Percentiles rank a stretch among this genome's conserved stretches.
Conservation (phyloP, 2,113 vertebrate species). For the Zosterops lateralis region DNA sequence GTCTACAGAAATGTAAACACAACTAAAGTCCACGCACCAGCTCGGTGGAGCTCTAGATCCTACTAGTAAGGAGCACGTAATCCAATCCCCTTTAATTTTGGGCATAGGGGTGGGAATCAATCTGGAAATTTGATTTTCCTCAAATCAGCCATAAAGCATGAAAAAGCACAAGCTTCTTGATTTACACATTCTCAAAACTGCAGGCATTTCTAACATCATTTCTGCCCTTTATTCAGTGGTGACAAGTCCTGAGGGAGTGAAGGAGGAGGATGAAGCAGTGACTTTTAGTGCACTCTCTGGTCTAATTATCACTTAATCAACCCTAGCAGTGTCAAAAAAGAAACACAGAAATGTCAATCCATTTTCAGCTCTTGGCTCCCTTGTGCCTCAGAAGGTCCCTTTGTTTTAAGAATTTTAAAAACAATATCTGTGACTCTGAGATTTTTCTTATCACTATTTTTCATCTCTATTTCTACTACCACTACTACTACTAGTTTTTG, state of each 20-base stretch:
- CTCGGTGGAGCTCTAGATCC: not conserved
- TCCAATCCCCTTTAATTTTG: not conserved
- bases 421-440: not conserved
- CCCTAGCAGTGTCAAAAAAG: slow-evolving; percentile 26
- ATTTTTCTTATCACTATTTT: not conserved
- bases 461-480: not conserved
- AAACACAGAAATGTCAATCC: slow-evolving; percentile 21
- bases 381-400: not conserved
- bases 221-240: slow-evolving; percentile 6
- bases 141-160: not conserved
- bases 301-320: slow-evolving; percentile 54
- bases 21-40: not conserved
- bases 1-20: not conserved
- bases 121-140: slow-evolving; percentile 13
- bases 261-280: not conserved
- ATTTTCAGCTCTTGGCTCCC: not conserved
- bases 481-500: not conserved
- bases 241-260: slow-evolving; percentile 50
- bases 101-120: not conserved
- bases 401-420: not conserved
- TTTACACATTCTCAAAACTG: not conserved
- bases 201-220: not conserved
- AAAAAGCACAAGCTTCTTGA: not conserved
- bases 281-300: not conserved
- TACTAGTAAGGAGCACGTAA: not conserved